phyloP scores from a whole-genome alignment of 2,797 vertebrate genomes.

The Mus spretus region DNA sequence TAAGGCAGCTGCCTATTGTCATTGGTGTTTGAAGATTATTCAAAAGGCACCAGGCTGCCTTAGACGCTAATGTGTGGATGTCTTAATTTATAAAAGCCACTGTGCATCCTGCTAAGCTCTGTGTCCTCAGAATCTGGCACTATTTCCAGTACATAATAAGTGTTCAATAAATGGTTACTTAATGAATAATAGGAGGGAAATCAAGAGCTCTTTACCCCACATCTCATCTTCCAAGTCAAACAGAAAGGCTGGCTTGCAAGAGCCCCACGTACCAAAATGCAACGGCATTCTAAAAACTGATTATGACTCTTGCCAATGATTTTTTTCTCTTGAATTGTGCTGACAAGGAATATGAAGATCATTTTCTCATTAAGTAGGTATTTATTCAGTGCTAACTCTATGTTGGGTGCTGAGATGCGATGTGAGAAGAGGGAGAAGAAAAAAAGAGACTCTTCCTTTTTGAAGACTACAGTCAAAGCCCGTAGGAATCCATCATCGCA shows the following conservation, averaged over 20 bases:
- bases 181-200: background rate
- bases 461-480: background rate
- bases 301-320: constrained; percentile 19
- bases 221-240: background rate
- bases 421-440: background rate
- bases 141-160: constrained; percentile 25
- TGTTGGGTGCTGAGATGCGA: background rate
- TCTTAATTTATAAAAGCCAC: constrained; percentile 70
- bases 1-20: constrained; percentile 61
- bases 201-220: background rate
- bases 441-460: background rate
- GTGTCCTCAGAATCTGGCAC: background rate
- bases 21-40: constrained; percentile 54
- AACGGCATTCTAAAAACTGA: background rate
- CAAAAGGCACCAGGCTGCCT: constrained; percentile 20
- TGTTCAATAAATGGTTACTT: constrained; percentile 53
- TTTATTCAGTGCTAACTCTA: constrained; percentile 7
- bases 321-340: constrained; percentile 54
- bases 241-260: background rate
- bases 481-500: background rate
- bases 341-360: constrained; percentile 24
- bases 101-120: background rate
- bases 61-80: background rate
- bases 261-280: background rate
- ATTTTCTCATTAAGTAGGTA: constrained; percentile 23